A percentile compares a stretch with the other conserved stretches of the same genome.
These are phyloP conservation scores for Tetraneura akinire DNA, from an alignment of 1,140 invertebrate genomes.

Conservation along the genomic window DNA sequence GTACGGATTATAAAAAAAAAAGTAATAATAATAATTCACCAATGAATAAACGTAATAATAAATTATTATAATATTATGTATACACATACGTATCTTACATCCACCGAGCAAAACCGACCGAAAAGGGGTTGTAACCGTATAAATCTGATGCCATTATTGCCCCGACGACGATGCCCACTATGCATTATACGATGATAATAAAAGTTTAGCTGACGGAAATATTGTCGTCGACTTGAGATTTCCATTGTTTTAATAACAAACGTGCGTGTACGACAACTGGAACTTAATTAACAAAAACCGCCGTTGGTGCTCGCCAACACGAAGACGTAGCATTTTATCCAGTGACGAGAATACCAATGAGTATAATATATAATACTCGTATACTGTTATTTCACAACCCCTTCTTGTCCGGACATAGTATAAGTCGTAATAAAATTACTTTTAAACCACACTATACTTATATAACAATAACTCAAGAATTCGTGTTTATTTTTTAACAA, in stretches of 20 bases:
- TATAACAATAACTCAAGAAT: no score
- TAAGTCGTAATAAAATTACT: no score
- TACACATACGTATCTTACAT: no score
- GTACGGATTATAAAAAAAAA: background rate
- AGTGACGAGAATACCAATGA: conserved; percentile 28
- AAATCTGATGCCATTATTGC: conserved; percentile 6
- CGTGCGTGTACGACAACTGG: background rate
- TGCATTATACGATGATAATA: conserved; percentile 52
- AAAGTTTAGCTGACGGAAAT: conserved; percentile 42
- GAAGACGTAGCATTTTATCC: background rate
- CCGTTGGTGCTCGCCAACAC: background rate
- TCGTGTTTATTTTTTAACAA: no score
- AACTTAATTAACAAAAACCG: conserved; percentile 44
- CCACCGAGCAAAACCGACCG: background rate
- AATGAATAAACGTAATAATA: background rate
- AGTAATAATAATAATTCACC: background rate
- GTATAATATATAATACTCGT: no score
- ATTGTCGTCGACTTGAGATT: conserved; percentile 39
- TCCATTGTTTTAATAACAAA: conserved; percentile 35
- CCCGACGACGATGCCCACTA: background rate
- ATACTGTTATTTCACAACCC: no score
- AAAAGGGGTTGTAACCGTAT: conserved; percentile 1
- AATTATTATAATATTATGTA: no score
- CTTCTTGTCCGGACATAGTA: no score
- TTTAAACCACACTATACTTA: no score